Conservation (phyloP, 1,140 invertebrate species). For the Sitobion miscanthi region DNA sequence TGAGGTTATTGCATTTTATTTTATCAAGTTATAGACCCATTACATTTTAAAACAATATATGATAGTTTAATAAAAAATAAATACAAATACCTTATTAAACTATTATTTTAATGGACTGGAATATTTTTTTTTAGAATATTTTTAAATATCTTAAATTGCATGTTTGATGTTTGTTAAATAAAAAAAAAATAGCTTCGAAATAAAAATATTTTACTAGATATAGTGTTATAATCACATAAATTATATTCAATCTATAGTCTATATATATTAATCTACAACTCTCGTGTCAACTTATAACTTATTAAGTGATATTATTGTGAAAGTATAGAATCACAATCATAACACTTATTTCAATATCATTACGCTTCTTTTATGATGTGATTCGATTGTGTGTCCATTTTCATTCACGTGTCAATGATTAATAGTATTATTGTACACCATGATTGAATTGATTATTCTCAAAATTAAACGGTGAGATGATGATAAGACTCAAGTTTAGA, state of each 20-base stretch:
- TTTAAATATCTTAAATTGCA: neutral
- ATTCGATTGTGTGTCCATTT: neutral
- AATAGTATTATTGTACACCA: neutral
- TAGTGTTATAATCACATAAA: too few species aligned
- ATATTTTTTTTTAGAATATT: too few species aligned
- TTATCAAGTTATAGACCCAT: neutral
- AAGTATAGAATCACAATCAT: too few species aligned
- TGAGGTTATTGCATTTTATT: neutral
- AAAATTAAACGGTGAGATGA: neutral
- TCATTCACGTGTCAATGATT: neutral
- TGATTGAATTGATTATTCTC: neutral
- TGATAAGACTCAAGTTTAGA: too few species aligned
- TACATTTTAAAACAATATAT: neutral
- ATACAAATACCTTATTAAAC: neutral
- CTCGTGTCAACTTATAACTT: too few species aligned
- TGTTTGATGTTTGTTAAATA: neutral
- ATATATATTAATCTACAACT: too few species aligned
- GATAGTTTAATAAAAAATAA: neutral
- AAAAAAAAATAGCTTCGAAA: too few species aligned
- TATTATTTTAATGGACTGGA: too few species aligned
- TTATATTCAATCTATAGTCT: too few species aligned
- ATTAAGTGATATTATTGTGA: too few species aligned
- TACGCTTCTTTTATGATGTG: neutral
- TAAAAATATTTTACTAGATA: too few species aligned
- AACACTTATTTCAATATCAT: neutral